phyloP scores from a whole-genome alignment of 2,888 invertebrate species.

The Caenorhabditis macrosperma region DNA sequence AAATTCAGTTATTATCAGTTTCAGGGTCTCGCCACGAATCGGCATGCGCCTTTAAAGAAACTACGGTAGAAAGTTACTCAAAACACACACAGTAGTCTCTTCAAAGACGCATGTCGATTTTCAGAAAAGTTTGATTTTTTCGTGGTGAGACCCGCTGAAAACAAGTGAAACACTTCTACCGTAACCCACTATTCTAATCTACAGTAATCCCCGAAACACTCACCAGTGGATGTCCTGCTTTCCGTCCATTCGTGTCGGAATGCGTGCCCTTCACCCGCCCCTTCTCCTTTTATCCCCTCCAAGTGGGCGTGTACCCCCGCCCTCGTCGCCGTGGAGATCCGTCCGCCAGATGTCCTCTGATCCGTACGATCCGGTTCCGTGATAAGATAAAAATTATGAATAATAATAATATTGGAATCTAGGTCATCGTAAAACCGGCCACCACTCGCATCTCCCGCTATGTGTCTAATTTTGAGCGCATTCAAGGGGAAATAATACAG shows the following conservation, averaged over 20 bases:
- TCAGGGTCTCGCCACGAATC: too few species aligned
- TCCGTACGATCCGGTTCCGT: neutral
- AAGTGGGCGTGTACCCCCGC: conserved; percentile 30
- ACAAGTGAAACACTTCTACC: neutral
- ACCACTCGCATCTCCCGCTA: too few species aligned
- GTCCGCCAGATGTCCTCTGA: neutral
- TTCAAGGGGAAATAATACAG: conserved; percentile 14
- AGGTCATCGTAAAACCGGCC: conserved; percentile 37
- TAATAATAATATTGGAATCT: conserved; percentile 26
- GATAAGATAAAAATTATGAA: conserved; percentile 3
- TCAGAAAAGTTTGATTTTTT: too few species aligned
- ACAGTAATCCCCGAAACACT: conserved; percentile 7
- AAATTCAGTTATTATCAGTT: neutral
- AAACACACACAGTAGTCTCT: too few species aligned
- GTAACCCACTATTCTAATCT: too few species aligned
- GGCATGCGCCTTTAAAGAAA: too few species aligned
- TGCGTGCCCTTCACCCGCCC: neutral
- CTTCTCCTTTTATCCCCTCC: conserved; percentile 18
- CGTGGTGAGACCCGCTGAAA: too few species aligned
- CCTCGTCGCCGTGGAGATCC: conserved; percentile 2
- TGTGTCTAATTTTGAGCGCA: too few species aligned
- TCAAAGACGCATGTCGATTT: too few species aligned
- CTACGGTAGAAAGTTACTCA: too few species aligned
- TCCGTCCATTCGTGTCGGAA: conserved; percentile 27
- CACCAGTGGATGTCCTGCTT: conserved; percentile 47